Base-by-base conservation (phyloP, 2,113 vertebrate genomes). In the Ailurus styani region DNA sequence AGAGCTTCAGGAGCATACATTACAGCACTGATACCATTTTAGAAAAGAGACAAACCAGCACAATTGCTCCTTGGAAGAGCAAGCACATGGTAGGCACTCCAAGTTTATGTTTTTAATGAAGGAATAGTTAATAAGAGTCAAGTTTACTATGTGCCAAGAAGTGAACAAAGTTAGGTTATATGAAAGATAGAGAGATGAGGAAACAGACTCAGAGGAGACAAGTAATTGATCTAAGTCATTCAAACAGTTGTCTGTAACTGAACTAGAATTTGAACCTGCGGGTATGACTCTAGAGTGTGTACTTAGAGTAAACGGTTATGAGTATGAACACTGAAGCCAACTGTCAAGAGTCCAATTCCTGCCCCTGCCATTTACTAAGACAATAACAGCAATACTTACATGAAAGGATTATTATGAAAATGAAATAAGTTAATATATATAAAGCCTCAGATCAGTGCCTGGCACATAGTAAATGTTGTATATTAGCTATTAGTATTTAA, bases 21-120 rank as follows among this genome's bases (percentile, higher is more conserved):
- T 77, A 87, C n/a, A 84, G 54, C 45, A 94, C 15, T 37, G 78
- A 77, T 13, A 50, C 21, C 34, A 85, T 50, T 95, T 94, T 47
- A 92, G 88, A 88, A 90, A 95, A 94, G 21, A 93, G n/a, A 89
- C 54, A 95, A 95, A 75, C 62, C 31, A 95, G 31, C 10, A 73
- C 45, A 75, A 93, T 3, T 73, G 40, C 50, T 94, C 62, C 87
- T 75, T 82, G 31, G 82, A 93, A 94, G 14, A 88, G 37, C 4
- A 96, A 87, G 34, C 47, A 87, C 54, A 86, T 77, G 42, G 31
- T 57, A 2, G 37, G 75, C 6, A 93, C 60, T 50, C 75, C 40
- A 90, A 90, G n/a, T 52, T 27, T 9, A 50, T 50, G 11, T 72
- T 82, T 93, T 79, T 79, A 97, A 93, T 34, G 60, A 82, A 70